A percentile compares a stretch with the other conserved stretches of the same genome.
Conservation (phyloP, 2,888 invertebrate genomes). For the Dynastes hyllus region DNA sequence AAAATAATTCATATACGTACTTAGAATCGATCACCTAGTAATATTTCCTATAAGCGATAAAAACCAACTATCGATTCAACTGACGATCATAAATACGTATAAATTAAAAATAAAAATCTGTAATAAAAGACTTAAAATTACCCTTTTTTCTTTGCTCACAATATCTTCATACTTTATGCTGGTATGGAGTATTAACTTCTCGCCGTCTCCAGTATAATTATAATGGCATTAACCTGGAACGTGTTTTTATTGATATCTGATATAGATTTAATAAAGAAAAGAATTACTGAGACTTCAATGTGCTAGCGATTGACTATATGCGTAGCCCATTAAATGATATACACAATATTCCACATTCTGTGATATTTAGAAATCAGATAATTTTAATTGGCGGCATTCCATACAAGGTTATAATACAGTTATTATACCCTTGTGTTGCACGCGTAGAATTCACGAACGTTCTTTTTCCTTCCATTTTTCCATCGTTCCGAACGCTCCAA, state of each 20-base stretch:
- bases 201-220: slow-evolving; percentile 25
- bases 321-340: slow-evolving; percentile 40
- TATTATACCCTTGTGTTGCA: slow-evolving; percentile 37
- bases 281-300: not conserved
- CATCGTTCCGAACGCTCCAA: slow-evolving; percentile 21
- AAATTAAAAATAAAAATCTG: slow-evolving; percentile 10
- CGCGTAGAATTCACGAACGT: slow-evolving; percentile 18
- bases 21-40: not conserved
- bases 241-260: slow-evolving; percentile 42
- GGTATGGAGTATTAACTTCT: slow-evolving; percentile 24
- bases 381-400: slow-evolving; percentile 51
- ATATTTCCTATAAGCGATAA: slow-evolving; percentile 26
- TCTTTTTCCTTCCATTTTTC: slow-evolving; percentile 29
- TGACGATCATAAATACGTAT: not conserved
- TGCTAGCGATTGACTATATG: slow-evolving; percentile 5
- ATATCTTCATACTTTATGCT: slow-evolving; percentile 22
- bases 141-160: not conserved
- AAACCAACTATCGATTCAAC: slow-evolving; percentile 5
- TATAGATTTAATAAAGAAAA: slow-evolving; percentile 23
- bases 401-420: slow-evolving; percentile 50
- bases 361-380: slow-evolving; percentile 48
- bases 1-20: slow-evolving; percentile 9
- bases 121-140: not conserved
- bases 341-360: slow-evolving; percentile 45
- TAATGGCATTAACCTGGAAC: slow-evolving; percentile 47